phyloP scores from a whole-genome alignment of 2,113 vertebrate genomes.

The Misgurnus mizolepis region DNA sequence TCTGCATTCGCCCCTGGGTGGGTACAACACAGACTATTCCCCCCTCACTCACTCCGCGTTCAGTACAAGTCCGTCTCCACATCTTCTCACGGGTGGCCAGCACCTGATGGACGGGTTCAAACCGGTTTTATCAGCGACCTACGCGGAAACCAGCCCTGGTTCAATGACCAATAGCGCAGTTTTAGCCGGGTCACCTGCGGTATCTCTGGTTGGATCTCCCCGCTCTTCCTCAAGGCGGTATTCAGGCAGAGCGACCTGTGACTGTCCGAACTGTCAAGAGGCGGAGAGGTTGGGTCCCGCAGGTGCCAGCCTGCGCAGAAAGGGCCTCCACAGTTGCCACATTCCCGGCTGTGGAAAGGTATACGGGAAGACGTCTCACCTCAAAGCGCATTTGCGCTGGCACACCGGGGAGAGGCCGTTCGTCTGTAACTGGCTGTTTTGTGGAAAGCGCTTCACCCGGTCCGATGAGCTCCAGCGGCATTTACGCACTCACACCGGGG shows the following conservation, averaged over 20 bases:
- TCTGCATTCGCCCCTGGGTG: constrained; percentile 80
- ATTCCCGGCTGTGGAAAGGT: constrained; percentile 91
- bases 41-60: constrained; percentile 81
- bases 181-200: constrained; percentile 70
- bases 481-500: constrained; percentile 92
- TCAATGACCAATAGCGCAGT: constrained; percentile 76
- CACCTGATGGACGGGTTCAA: constrained; percentile 94
- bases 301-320: constrained; percentile 81
- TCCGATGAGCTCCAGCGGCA: constrained; percentile 93
- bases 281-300: constrained; percentile 84
- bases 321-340: constrained; percentile 90
- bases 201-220: constrained; percentile 76
- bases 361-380: constrained; percentile 90
- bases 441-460: constrained; percentile 89
- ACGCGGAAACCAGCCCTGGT: constrained; percentile 78
- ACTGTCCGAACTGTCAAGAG: constrained; percentile 92
- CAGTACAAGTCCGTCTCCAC: constrained; percentile 79
- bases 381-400: constrained; percentile 93
- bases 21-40: constrained; percentile 88
- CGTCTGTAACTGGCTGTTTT: constrained; percentile 94
- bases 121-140: constrained; percentile 79
- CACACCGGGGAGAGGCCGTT: constrained; percentile 92
- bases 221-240: constrained; percentile 81
- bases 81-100: constrained; percentile 83
- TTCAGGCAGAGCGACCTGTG: constrained; percentile 86